These are phyloP conservation scores for Tangara arthus DNA, from an alignment of 2,797 vertebrate species.

Conservation along the genomic window DNA sequence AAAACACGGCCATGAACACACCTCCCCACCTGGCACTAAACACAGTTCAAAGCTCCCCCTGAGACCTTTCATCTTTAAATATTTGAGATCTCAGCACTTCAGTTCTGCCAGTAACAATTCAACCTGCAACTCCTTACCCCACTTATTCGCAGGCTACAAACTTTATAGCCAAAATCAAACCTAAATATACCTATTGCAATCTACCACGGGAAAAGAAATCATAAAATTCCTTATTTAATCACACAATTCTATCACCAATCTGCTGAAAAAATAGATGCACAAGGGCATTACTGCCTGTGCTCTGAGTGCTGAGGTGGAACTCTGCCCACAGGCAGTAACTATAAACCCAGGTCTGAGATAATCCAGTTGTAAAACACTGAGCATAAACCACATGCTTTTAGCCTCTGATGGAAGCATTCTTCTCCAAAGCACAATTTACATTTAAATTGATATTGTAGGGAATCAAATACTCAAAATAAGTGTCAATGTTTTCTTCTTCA, in stretches of 20 bases:
- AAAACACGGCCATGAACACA: not conserved
- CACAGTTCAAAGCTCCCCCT: not conserved
- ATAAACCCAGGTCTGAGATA: not conserved
- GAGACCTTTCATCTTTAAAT: not conserved
- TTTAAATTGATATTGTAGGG: not conserved
- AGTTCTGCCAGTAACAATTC: not conserved
- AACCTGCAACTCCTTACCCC: not conserved
- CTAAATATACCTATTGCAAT: not conserved
- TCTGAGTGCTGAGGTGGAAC: not conserved
- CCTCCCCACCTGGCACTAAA: not conserved
- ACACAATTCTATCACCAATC: not conserved
- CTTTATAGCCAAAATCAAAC: not conserved
- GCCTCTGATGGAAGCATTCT: not conserved
- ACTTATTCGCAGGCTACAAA: not conserved
- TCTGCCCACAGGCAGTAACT: not conserved
- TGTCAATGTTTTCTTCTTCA: not conserved
- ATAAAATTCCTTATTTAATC: not conserved
- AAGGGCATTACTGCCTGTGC: not conserved
- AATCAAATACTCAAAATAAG: constrained; percentile 7
- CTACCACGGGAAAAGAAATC: not conserved
- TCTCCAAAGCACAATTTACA: constrained; percentile 23
- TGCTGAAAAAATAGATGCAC: not conserved
- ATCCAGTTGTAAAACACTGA: not conserved
- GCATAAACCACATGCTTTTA: not conserved
- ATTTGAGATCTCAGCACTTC: not conserved